Conservation (phyloP, 64 coral and sea anemone species). For the Acropora yongei region DNA sequence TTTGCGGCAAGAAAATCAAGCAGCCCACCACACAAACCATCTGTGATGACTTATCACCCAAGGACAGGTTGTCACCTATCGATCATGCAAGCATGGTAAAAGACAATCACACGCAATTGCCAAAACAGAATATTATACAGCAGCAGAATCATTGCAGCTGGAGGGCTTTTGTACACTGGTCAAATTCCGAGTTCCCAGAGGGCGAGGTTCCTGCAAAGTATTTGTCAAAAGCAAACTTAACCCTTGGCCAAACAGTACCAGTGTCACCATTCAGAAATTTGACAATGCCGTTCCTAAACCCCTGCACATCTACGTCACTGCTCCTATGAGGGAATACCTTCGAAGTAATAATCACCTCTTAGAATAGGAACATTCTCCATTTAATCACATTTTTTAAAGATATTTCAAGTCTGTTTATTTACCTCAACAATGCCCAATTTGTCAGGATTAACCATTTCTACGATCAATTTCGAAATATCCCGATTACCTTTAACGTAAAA, state of each 20-base stretch:
- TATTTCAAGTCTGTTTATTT: not conserved
- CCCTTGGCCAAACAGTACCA: conserved; percentile 33
- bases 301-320: not conserved
- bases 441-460: not conserved
- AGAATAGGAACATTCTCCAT: not conserved
- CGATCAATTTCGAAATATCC: not conserved
- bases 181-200: conserved; percentile 49
- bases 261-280: conserved; percentile 14
- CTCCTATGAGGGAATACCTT: not conserved
- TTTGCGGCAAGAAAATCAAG: not conserved
- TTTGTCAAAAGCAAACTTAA: conserved; percentile 50
- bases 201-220: conserved; percentile 24
- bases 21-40: not conserved
- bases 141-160: conserved; percentile 33
- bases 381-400: not conserved
- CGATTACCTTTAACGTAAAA: not conserved
- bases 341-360: not conserved
- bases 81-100: conserved; percentile 55
- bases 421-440: not conserved
- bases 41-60: not conserved
- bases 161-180: conserved; percentile 43
- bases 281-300: conserved; percentile 7
- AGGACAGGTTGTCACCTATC: conserved; percentile 31
- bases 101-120: conserved; percentile 13
- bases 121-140: conserved; percentile 21